Conservation (phyloP, 2,797 vertebrate genomes). For the Anguilla megastoma region DNA sequence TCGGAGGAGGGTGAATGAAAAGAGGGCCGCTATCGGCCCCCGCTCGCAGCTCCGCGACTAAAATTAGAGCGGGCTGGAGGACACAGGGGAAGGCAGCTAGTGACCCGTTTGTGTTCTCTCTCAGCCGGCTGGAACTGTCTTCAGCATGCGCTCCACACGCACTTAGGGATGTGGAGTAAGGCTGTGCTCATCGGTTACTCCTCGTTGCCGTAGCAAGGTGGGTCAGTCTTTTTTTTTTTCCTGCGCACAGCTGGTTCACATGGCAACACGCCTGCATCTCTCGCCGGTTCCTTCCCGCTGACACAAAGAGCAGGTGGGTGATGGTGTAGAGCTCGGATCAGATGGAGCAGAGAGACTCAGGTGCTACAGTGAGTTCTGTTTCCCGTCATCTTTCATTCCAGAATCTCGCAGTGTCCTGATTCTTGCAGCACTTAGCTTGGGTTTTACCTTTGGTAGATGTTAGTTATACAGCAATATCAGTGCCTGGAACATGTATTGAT, state of each 20-base stretch:
- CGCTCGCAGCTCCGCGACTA: constrained; percentile 68
- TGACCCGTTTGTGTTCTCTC: background rate
- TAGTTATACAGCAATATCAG: background rate
- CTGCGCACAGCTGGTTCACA: constrained; percentile 1
- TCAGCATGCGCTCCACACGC: background rate
- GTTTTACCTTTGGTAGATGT: background rate
- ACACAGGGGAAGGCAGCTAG: background rate
- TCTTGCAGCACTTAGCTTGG: background rate
- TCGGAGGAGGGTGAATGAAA: constrained; percentile 47
- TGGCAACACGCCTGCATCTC: constrained; percentile 10
- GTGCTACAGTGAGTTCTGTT: background rate
- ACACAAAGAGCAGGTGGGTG: background rate
- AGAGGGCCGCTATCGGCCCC: constrained; percentile 76
- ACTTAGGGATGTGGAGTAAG: background rate
- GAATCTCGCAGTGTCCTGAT: background rate
- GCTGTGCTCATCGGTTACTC: background rate
- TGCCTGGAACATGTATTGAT: background rate
- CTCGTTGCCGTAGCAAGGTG: background rate
- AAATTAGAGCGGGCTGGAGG: constrained; percentile 69
- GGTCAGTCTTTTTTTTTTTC: constrained; percentile 7
- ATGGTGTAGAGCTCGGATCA: background rate
- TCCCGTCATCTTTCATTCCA: background rate
- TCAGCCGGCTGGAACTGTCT: background rate
- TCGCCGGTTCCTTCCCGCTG: background rate
- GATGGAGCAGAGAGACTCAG: background rate